A percentile compares a stretch with the other conserved stretches of the same genome.
Conservation (phyloP, 2,113 vertebrate genomes). For the Oreotragus oreotragus region DNA sequence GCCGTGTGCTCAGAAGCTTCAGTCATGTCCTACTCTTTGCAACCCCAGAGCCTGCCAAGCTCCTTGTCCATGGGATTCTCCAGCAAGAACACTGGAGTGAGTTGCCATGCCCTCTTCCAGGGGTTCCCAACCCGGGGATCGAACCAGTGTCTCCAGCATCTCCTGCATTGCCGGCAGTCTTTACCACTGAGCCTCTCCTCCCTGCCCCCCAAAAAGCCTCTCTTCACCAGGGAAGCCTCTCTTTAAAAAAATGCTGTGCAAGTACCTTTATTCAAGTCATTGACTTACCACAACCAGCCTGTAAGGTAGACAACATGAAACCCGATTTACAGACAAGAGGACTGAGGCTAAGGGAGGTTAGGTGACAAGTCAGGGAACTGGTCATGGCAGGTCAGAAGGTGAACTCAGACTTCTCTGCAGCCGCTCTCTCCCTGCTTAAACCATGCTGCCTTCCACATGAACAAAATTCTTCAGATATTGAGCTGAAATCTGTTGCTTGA, state of each 20-base stretch:
- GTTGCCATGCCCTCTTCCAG: background rate
- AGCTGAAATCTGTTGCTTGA: background rate
- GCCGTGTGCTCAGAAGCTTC: background rate
- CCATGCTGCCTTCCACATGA: background rate
- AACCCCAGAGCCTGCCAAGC: background rate
- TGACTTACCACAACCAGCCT: background rate
- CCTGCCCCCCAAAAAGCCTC: background rate
- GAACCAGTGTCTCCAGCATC: background rate
- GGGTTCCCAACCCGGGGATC: background rate
- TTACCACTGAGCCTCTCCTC: background rate
- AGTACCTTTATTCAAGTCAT: background rate
- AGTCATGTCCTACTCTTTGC: background rate
- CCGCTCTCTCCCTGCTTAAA: background rate
- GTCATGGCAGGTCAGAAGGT: background rate
- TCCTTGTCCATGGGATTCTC: background rate
- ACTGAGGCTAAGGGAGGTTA: background rate
- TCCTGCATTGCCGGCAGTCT: background rate
- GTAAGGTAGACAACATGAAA: background rate
- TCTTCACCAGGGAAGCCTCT: background rate
- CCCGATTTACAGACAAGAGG: background rate
- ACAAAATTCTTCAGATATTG: background rate
- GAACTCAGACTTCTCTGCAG: background rate
- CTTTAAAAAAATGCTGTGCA: background rate
- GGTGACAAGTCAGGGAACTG: background rate
- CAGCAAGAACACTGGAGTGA: background rate